Percentiles rank a stretch among this genome's conserved stretches.
These are phyloP conservation scores for Choreutis nemorana DNA, from an alignment of 2,888 invertebrate genomes.

Conservation along the genomic window DNA sequence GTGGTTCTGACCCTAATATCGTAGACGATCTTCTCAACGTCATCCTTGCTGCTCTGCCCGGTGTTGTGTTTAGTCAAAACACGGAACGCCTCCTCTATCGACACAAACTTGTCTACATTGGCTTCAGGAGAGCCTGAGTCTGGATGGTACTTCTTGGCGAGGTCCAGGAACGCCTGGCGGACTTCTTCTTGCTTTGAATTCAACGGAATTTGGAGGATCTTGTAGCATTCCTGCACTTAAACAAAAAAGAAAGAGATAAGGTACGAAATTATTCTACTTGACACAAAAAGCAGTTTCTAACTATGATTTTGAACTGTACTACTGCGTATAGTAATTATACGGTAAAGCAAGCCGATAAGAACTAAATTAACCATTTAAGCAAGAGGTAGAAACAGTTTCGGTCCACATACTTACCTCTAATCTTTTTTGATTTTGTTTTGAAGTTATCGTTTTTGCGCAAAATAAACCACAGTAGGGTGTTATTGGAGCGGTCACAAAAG, in stretches of 20 bases:
- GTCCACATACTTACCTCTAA: conserved; percentile 24
- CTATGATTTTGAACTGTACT: no score
- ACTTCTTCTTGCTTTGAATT: conserved; percentile 77
- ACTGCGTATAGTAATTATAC: no score
- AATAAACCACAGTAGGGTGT: no score
- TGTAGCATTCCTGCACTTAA: conserved; percentile 73
- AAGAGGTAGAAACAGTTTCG: no score
- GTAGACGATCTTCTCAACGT: conserved; percentile 63
- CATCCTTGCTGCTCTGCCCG: conserved; percentile 49
- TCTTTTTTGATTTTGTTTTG: conserved; percentile 18
- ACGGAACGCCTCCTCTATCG: conserved; percentile 80
- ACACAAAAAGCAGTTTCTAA: no score
- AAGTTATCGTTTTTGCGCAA: conserved; percentile 8
- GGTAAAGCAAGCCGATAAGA: no score
- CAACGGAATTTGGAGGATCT: conserved; percentile 70
- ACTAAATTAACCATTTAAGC: no score
- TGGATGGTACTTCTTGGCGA: conserved; percentile 86
- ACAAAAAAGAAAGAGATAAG: conserved; percentile 2
- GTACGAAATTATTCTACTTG: no score
- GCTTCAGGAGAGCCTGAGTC: conserved; percentile 79
- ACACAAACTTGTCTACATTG: conserved; percentile 76
- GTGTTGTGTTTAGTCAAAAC: conserved; percentile 72
- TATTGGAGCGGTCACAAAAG: no score
- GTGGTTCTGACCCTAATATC: conserved; percentile 69
- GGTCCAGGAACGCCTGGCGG: conserved; percentile 73